These are phyloP conservation scores for Dromiciops gliroides DNA, from an alignment of 2,113 vertebrate species.

Conservation along the genomic window DNA sequence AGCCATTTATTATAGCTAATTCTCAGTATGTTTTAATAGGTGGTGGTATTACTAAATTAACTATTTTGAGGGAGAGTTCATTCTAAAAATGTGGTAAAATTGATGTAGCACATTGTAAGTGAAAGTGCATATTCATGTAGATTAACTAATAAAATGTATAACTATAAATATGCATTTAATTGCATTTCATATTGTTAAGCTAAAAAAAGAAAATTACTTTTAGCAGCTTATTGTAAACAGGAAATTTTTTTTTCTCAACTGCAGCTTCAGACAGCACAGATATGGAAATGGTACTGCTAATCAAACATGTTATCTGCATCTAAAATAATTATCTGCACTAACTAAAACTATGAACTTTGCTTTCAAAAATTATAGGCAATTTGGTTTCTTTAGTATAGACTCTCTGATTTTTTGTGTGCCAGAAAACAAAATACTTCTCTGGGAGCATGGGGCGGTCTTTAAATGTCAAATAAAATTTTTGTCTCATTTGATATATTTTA, in stretches of 20 bases:
- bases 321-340: slow-evolving; percentile 60
- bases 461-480: slow-evolving; percentile 44
- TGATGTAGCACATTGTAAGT: neutral
- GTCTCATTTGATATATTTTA: slow-evolving; percentile 29
- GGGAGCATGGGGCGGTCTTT: slow-evolving; percentile 29
- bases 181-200: neutral
- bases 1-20: neutral
- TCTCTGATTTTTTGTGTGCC: slow-evolving; percentile 42
- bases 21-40: slow-evolving; percentile 20
- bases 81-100: neutral
- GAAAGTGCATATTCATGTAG: neutral
- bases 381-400: slow-evolving; percentile 64
- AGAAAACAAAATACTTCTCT: slow-evolving; percentile 52
- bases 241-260: neutral
- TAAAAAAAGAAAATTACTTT: neutral
- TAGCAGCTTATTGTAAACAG: neutral
- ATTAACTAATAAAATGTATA: slow-evolving; percentile 2
- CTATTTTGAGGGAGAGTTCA: neutral
- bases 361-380: slow-evolving; percentile 64
- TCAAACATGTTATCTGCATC: slow-evolving; percentile 35
- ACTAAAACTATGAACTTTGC: slow-evolving; percentile 36
- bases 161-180: slow-evolving; percentile 24
- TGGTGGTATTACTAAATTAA: neutral
- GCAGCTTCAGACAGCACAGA: slow-evolving; percentile 15
- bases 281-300: slow-evolving; percentile 48